Percentiles rank a stretch among this genome's conserved stretches.
Conservation (phyloP, 2,888 invertebrate genomes). For the Antitype chi region DNA sequence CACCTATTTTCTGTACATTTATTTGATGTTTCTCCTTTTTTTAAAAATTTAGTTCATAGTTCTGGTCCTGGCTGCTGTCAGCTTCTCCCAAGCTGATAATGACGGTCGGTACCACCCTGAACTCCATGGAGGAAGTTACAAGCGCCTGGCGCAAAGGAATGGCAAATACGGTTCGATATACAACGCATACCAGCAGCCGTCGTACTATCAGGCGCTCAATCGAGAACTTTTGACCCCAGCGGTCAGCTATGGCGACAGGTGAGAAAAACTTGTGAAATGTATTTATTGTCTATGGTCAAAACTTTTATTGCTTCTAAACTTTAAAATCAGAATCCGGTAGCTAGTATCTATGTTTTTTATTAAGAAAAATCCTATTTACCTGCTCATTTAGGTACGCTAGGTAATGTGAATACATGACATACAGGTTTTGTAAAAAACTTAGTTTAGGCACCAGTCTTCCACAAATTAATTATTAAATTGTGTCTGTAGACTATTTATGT, state of each 20-base stretch:
- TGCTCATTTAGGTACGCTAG: neutral
- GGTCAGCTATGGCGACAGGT: slow-evolving; percentile 75
- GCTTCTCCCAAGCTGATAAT: slow-evolving; percentile 77
- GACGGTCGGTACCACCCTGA: slow-evolving; percentile 88
- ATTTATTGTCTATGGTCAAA: neutral
- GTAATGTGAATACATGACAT: too few relatives aligned
- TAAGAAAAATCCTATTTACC: neutral
- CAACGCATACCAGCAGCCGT: slow-evolving; percentile 76
- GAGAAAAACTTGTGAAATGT: slow-evolving; percentile 23
- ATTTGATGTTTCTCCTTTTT: neutral
- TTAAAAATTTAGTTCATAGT: slow-evolving; percentile 72
- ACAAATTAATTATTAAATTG: too few relatives aligned
- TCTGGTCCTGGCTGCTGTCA: slow-evolving; percentile 72
- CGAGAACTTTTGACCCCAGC: slow-evolving; percentile 79
- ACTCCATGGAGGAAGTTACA: slow-evolving; percentile 71
- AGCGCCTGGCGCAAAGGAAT: slow-evolving; percentile 71
- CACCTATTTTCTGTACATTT: neutral
- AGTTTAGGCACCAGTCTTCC: too few relatives aligned
- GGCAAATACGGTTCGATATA: slow-evolving; percentile 77
- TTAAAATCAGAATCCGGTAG: neutral
- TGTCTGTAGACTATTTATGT: too few relatives aligned
- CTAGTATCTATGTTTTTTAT: neutral
- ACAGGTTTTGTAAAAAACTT: too few relatives aligned
- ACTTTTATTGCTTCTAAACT: neutral
- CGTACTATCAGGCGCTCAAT: slow-evolving; percentile 73